A percentile compares a stretch with the other conserved stretches of the same genome.
These are phyloP conservation scores for Microtus montanus DNA, from an alignment of 2,113 vertebrate species.

Conservation along the genomic window DNA sequence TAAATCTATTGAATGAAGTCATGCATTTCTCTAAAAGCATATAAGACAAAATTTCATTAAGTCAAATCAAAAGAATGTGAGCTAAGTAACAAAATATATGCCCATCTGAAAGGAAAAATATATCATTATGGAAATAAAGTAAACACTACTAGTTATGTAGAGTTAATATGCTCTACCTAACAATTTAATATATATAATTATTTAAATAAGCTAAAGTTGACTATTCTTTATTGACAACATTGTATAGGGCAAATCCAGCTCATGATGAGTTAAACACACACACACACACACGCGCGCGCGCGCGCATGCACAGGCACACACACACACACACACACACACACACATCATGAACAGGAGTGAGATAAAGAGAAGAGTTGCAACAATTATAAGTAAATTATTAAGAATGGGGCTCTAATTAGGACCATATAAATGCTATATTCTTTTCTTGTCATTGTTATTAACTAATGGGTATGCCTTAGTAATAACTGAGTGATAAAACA, in stretches of 20 bases:
- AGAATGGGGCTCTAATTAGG: neutral
- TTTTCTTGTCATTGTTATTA: constrained; percentile 15
- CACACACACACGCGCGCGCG: neutral
- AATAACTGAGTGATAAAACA: constrained; percentile 44
- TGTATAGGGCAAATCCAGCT: neutral
- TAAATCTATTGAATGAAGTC: neutral
- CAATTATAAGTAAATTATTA: neutral
- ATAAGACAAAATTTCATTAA: neutral
- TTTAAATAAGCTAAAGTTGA: neutral
- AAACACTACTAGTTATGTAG: neutral
- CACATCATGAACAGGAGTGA: neutral
- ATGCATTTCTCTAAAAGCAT: neutral
- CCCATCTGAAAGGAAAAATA: neutral
- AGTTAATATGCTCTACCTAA: neutral
- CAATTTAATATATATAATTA: neutral
- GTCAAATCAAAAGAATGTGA: neutral
- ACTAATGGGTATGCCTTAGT: constrained; percentile 26
- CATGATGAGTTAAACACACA: neutral
- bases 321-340: neutral
- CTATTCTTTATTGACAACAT: neutral
- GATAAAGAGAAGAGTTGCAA: neutral
- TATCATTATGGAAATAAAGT: neutral
- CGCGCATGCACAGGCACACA: too few species aligned
- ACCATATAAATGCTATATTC: neutral
- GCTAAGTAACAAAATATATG: neutral